A percentile compares a stretch with the other conserved stretches of the same genome.
Evolutionary conservation across 2,797 vertebrate genomes (phyloP).

Genomic region (Xerus rutilus): DNA sequence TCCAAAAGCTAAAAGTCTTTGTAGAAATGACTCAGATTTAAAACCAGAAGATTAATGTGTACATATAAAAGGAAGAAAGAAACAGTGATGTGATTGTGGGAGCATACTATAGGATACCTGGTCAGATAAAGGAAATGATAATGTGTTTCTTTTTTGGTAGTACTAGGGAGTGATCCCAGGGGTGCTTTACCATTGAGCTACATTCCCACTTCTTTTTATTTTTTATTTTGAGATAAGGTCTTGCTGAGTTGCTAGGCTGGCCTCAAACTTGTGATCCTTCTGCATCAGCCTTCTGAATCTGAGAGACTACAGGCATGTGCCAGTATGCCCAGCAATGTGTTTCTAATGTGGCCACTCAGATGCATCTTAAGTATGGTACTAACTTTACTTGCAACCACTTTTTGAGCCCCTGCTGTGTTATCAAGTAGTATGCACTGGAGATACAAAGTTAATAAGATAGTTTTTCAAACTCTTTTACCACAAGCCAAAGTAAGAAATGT

Average conservation of each 20-base stretch:
- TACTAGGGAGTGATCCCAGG: too few relatives aligned
- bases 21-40: conserved; percentile 36
- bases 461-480: conserved; percentile 16
- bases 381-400: background rate
- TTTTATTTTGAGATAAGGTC: too few relatives aligned
- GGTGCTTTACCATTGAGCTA: too few relatives aligned
- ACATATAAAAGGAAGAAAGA: background rate
- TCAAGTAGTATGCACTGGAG: background rate
- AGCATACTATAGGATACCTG: background rate
- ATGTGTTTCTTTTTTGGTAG: background rate
- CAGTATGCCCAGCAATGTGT: background rate
- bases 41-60: conserved; percentile 5
- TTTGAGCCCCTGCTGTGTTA: conserved; percentile 3
- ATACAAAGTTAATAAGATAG: background rate
- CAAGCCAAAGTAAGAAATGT: conserved; percentile 7
- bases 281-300: too few relatives aligned
- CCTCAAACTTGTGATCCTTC: too few relatives aligned
- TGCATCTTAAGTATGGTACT: background rate
- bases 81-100: background rate
- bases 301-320: too few relatives aligned
- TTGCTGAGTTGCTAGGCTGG: too few relatives aligned
- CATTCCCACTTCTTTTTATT: too few relatives aligned
- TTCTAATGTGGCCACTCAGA: background rate
- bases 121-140: background rate
- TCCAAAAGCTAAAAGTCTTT: background rate